phyloP scores from a whole-genome alignment of 2,113 vertebrate genomes.

The Caranx melampygus region DNA sequence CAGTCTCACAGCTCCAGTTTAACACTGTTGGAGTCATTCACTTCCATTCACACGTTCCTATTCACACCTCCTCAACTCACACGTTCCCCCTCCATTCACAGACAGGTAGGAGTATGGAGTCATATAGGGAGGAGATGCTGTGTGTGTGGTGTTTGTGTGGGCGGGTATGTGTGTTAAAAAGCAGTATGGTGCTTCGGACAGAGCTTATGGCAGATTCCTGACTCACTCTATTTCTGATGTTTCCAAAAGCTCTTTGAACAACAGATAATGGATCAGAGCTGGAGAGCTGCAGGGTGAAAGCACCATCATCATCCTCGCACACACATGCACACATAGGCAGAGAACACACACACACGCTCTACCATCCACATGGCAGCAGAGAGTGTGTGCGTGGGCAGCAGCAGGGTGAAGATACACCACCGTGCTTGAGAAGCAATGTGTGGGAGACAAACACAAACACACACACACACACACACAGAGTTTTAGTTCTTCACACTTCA shows the following conservation, averaged over 20 bases:
- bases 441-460: conserved; percentile 52
- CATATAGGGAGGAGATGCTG: background rate
- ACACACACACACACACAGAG: conserved; percentile 31
- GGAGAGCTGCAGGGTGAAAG: conserved; percentile 49
- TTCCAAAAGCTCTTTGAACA: conserved; percentile 57
- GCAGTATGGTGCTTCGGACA: background rate
- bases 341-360: conserved; percentile 2
- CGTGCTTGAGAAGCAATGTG: conserved; percentile 55
- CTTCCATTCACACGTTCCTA: conserved; percentile 1
- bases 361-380: conserved; percentile 16
- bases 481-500: conserved; percentile 26
- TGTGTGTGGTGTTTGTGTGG: background rate
- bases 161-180: background rate
- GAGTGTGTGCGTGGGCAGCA: conserved; percentile 53
- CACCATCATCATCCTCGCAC: conserved; percentile 6
- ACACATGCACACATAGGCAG: conserved; percentile 12
- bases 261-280: conserved; percentile 56
- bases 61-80: conserved; percentile 42
- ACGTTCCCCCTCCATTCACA: conserved; percentile 41
- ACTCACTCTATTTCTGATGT: conserved; percentile 63
- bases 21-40: conserved; percentile 25
- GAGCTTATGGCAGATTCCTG: conserved; percentile 35
- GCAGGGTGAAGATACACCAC: conserved; percentile 64
- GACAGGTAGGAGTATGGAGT: conserved; percentile 54
- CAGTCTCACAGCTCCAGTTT: background rate